Evolutionary conservation across 1,140 invertebrate genomes (phyloP).

Genomic region (Chelonus insularis): DNA sequence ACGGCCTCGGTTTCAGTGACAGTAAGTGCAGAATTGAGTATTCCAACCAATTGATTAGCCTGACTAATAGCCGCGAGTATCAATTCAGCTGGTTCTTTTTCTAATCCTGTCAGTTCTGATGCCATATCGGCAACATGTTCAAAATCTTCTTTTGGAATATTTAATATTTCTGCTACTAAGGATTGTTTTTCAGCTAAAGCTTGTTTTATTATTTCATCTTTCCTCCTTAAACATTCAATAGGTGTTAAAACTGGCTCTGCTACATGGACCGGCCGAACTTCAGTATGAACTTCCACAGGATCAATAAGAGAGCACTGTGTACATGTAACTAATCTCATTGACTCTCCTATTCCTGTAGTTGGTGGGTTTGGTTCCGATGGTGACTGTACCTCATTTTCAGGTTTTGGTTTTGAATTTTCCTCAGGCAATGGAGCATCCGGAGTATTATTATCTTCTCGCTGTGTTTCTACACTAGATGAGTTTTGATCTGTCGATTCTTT

Average conservation of each 20-base stretch:
- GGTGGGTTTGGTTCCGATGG: neutral
- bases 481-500: conserved; percentile 4
- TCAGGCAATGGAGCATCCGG: neutral
- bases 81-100: conserved; percentile 71
- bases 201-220: conserved; percentile 72
- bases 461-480: neutral
- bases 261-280: conserved; percentile 71
- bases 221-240: conserved; percentile 72
- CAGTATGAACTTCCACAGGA: conserved; percentile 77
- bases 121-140: conserved; percentile 69
- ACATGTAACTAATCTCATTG: conserved; percentile 56
- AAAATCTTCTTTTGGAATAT: conserved; percentile 73
- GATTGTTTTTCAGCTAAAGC: conserved; percentile 75
- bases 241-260: conserved; percentile 80
- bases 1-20: conserved; percentile 62
- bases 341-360: conserved; percentile 43
- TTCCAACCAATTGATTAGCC: conserved; percentile 61
- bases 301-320: conserved; percentile 73
- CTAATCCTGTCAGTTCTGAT: conserved; percentile 57
- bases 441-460: conserved; percentile 5
- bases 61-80: conserved; percentile 73
- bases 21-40: conserved; percentile 61
- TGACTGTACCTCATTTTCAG: neutral
- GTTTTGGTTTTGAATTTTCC: neutral
- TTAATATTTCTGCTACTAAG: conserved; percentile 75